Evolutionary conservation across 2,888 invertebrate genomes (phyloP).

Genomic region (Malacosoma neustria): DNA sequence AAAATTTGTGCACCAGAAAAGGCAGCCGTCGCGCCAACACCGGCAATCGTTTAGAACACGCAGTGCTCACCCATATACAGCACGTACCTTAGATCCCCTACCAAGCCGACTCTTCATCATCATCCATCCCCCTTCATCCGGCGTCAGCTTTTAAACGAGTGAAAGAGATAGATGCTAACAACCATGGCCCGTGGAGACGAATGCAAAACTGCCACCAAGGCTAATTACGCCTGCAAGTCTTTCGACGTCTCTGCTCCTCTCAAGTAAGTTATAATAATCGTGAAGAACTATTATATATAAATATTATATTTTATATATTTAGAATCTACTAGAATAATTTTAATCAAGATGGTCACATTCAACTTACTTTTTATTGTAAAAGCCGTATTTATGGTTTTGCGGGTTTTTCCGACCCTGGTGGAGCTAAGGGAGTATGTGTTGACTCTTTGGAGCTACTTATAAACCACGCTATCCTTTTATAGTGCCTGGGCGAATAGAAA

Average conservation of each 20-base stretch:
- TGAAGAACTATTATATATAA: too few species aligned
- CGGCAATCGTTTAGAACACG: constrained; percentile 88
- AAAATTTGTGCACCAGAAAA: constrained; percentile 87
- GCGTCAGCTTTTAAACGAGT: constrained; percentile 33
- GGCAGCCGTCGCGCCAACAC: constrained; percentile 90
- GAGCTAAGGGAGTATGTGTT: too few species aligned
- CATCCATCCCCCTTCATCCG: constrained; percentile 40
- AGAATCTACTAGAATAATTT: too few species aligned
- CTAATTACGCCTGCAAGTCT: constrained; percentile 56
- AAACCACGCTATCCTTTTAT: too few species aligned
- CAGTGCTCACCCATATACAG: constrained; percentile 87
- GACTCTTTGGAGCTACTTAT: too few species aligned
- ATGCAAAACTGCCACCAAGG: constrained; percentile 57
- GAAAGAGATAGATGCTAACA: constrained; percentile 31
- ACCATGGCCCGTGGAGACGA: constrained; percentile 70
- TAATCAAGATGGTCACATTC: too few species aligned
- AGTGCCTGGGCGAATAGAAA: too few species aligned
- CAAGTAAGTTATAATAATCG: constrained; percentile 38
- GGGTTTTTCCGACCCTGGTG: too few species aligned
- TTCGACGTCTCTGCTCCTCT: constrained; percentile 50
- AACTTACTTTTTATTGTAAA: too few species aligned
- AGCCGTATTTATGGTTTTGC: too few species aligned
- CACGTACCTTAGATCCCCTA: constrained; percentile 84
- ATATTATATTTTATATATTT: too few species aligned
- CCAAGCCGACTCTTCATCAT: constrained; percentile 18